Percentiles rank a stretch among this genome's conserved stretches.
These are phyloP conservation scores for Numenius arquata DNA, from an alignment of 2,113 vertebrate genomes.

Conservation along the genomic window DNA sequence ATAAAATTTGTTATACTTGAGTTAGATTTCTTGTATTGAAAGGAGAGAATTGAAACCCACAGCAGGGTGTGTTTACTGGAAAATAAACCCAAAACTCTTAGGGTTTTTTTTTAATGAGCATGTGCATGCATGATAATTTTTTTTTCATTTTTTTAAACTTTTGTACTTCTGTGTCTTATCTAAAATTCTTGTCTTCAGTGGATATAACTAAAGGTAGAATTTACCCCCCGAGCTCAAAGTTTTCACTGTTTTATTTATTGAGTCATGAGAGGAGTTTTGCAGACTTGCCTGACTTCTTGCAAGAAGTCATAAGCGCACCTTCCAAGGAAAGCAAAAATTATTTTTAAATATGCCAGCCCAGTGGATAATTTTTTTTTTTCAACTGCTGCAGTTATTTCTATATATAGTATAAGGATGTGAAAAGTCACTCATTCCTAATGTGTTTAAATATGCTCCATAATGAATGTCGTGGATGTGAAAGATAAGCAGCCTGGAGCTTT, in stretches of 20 bases:
- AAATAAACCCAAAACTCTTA: background rate
- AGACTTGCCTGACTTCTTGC: background rate
- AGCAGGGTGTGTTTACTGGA: background rate
- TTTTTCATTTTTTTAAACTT: background rate
- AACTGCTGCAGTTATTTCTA: background rate
- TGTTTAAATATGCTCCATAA: conserved; percentile 21
- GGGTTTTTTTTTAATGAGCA: background rate
- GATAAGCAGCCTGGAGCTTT: conserved; percentile 61
- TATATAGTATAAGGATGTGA: conserved; percentile 32
- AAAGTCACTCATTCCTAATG: conserved; percentile 30
- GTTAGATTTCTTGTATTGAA: background rate
- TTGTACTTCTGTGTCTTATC: background rate
- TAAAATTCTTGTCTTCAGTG: background rate
- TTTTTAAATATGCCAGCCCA: background rate
- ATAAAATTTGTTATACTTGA: background rate
- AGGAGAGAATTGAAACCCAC: background rate
- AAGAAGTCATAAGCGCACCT: background rate
- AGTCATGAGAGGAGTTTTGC: background rate
- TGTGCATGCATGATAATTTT: background rate
- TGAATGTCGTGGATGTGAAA: conserved; percentile 49
- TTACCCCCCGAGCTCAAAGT: background rate
- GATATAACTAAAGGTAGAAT: background rate
- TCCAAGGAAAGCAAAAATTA: conserved; percentile 32
- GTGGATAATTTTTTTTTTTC: background rate
- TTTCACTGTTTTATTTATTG: background rate